Conservation (phyloP, 2,113 vertebrate genomes). For the Plecotus auritus region DNA sequence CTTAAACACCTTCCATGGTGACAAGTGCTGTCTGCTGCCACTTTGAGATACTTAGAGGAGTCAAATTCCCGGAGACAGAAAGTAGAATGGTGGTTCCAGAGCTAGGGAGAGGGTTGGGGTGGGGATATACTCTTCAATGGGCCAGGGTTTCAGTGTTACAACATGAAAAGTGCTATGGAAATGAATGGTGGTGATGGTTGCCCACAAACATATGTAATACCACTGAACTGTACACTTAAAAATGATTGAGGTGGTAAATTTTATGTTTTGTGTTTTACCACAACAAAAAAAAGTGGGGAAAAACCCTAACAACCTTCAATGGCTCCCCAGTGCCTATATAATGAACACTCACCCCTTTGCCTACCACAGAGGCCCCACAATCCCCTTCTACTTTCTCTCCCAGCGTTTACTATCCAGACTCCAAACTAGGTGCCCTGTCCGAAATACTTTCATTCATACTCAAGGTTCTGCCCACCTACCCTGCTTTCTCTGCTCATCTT, state of each 20-base stretch:
- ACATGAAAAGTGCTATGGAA: background rate
- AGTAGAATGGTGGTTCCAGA: background rate
- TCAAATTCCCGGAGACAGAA: background rate
- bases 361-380: rapidly evolving
- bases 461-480: no score
- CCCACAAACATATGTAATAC: background rate
- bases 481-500: background rate
- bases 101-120: background rate
- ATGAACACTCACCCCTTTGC: background rate
- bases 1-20: background rate
- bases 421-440: no score
- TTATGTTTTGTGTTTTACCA: background rate
- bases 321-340: background rate
- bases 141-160: background rate
- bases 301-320: background rate
- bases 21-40: background rate
- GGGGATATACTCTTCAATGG: background rate
- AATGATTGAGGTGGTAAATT: background rate
- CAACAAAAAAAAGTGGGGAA: background rate
- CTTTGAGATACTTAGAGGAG: background rate
- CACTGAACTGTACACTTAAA: background rate
- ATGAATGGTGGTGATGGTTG: background rate
- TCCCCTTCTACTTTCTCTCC: background rate
- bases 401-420: background rate
- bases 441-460: background rate